These are phyloP conservation scores for Ctenoplectra terminalis DNA, from an alignment of 1,140 invertebrate genomes.

Conservation along the genomic window DNA sequence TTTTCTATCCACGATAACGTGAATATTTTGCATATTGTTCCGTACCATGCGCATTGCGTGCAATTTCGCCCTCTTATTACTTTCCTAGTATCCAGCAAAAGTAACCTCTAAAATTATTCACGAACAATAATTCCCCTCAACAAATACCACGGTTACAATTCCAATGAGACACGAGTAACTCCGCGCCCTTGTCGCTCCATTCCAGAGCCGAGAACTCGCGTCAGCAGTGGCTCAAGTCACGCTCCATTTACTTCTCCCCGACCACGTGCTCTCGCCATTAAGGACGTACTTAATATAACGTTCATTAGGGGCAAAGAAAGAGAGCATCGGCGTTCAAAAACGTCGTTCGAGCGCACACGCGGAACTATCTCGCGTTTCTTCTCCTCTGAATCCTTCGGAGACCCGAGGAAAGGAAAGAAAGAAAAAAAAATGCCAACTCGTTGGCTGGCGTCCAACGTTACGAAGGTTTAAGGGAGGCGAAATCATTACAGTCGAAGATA, in stretches of 20 bases:
- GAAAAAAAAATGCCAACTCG: neutral
- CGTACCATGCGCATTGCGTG: no score
- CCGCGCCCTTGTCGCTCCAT: no score
- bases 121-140: no score
- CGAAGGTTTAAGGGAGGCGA: neutral
- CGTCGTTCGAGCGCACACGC: neutral
- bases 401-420: no score
- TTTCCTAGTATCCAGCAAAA: no score
- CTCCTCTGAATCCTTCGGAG: neutral
- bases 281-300: conserved; percentile 1
- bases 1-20: no score
- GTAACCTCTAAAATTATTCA: no score
- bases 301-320: neutral
- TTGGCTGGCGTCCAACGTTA: conserved; percentile 8
- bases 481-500: conserved; percentile 9
- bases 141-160: no score
- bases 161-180: no score
- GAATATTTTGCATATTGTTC: no score
- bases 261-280: neutral
- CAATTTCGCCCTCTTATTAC: no score
- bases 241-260: conserved; percentile 5
- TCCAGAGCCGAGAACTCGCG: neutral
- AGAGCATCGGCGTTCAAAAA: neutral
- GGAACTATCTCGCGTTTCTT: neutral
- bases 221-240: neutral